Percentiles rank a stretch among this genome's conserved stretches.
phyloP scores from a whole-genome alignment of 2,113 vertebrate species.

The Anas platyrhynchos region DNA sequence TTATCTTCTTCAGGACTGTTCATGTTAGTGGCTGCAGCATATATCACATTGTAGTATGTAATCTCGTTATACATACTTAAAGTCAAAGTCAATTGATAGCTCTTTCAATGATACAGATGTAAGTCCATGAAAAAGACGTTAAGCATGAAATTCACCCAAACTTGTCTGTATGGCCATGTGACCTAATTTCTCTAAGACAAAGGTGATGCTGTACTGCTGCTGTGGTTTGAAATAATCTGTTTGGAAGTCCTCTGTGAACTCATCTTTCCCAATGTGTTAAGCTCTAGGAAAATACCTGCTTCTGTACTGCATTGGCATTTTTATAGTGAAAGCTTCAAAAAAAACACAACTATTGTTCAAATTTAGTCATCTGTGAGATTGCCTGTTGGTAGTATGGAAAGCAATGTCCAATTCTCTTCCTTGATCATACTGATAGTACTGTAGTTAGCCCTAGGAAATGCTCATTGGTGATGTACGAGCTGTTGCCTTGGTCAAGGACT shows the following conservation, averaged over 20 bases:
- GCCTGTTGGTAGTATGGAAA: neutral
- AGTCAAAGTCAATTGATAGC: neutral
- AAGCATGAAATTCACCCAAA: neutral
- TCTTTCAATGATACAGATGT: neutral
- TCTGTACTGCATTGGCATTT: neutral
- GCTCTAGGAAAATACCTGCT: neutral
- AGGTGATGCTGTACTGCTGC: neutral
- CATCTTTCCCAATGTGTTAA: neutral
- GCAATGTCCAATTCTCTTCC: neutral
- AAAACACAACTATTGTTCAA: neutral
- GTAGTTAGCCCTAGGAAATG: neutral
- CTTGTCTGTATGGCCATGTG: neutral
- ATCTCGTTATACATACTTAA: neutral
- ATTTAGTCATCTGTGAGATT: neutral
- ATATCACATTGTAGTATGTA: neutral
- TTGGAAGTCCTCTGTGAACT: accelerated
- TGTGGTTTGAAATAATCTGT: neutral
- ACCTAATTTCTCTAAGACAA: neutral
- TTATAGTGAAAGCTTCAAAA: neutral
- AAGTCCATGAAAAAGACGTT: neutral
- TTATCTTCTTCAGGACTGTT: neutral
- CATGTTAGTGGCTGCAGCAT: neutral
- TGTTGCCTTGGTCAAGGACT: neutral
- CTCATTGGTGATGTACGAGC: accelerated
- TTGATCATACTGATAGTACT: neutral